Conservation (phyloP, 2,113 vertebrate species). For the Cyphomyrus plagiostoma region DNA sequence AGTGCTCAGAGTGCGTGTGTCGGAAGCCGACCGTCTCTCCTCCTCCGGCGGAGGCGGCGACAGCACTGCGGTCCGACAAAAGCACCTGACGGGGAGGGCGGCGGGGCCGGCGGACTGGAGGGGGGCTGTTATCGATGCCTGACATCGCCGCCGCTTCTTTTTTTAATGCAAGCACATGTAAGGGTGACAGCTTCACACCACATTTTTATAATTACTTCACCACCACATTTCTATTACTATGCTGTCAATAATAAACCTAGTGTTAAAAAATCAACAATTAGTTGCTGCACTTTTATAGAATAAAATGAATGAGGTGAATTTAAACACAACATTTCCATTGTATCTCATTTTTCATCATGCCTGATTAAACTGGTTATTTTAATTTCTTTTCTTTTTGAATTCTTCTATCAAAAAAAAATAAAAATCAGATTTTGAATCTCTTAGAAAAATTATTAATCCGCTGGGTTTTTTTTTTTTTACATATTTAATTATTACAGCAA, state of each 20-base stretch:
- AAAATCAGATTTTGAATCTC: background rate
- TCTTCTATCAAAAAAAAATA: background rate
- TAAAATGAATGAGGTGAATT: background rate
- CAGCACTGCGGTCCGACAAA: slow-evolving; percentile 15
- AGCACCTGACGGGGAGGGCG: slow-evolving; percentile 26
- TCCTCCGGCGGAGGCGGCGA: background rate
- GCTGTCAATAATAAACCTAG: background rate
- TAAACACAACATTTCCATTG: background rate
- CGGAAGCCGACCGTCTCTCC: background rate
- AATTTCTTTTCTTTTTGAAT: background rate
- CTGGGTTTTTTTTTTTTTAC: background rate
- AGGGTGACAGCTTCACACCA: background rate
- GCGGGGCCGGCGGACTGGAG: background rate
- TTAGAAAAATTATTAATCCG: background rate
- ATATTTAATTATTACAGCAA: background rate
- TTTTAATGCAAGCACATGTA: background rate
- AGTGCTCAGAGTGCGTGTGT: slow-evolving; percentile 13
- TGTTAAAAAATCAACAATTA: background rate
- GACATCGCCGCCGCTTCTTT: background rate
- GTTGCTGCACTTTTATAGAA: background rate
- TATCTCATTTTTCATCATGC: background rate
- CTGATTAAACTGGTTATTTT: background rate
- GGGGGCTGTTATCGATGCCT: background rate
- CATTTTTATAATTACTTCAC: background rate
- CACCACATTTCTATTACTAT: background rate